Conservation (phyloP, 1,140 invertebrate genomes). For the Tribolium castaneum region DNA sequence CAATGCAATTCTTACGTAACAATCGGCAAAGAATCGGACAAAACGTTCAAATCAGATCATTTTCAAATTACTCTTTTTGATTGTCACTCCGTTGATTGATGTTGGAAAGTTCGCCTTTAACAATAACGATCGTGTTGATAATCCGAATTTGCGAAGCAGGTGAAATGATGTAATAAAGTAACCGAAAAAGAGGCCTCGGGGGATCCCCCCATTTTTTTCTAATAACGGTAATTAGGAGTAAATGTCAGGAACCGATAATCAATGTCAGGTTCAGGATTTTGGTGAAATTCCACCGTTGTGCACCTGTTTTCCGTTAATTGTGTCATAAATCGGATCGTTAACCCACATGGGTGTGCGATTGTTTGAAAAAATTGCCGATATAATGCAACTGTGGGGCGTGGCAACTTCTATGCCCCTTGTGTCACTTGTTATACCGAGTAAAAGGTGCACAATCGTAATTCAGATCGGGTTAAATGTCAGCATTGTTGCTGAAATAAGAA, state of each 20-base stretch:
- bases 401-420: constrained; percentile 12
- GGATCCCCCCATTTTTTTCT: not conserved
- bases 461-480: constrained; percentile 36
- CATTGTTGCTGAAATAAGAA: constrained; percentile 19
- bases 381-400: constrained; percentile 28
- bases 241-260: constrained; percentile 20
- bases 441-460: constrained; percentile 27
- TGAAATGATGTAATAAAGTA: constrained; percentile 3
- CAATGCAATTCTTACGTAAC: constrained; percentile 6
- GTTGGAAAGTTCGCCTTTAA: constrained; percentile 6
- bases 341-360: not conserved
- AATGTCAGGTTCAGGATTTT: constrained; percentile 19
- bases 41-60: not conserved
- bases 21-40: not conserved
- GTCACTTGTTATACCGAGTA: constrained; percentile 24
- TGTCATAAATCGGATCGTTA: constrained; percentile 13
- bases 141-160: not conserved
- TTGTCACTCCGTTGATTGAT: constrained; percentile 21
- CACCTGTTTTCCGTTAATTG: constrained; percentile 1
- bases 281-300: constrained; percentile 2
- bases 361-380: not conserved
- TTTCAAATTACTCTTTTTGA: not conserved
- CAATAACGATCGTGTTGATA: constrained; percentile 4
- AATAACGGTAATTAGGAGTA: not conserved
- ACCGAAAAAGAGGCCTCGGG: constrained; percentile 7